Base-by-base conservation (phyloP, 2,113 vertebrate species). In the Tupaia tana region DNA sequence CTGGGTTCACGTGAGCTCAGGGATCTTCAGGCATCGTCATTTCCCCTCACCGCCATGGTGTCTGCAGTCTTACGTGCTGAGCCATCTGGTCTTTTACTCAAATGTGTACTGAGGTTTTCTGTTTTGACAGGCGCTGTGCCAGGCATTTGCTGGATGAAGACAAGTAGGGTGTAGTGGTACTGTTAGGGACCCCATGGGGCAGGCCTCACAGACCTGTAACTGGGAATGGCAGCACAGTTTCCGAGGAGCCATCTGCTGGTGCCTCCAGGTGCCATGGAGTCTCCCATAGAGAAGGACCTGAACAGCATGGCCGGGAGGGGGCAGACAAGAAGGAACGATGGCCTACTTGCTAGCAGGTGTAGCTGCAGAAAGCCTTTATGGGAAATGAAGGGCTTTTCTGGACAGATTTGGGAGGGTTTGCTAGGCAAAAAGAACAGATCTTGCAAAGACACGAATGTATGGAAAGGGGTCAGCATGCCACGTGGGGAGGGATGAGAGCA, bases 91-190 rank as follows among this genome's bases (percentile, higher is more conserved):
- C 29, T 73, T 6, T 14, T 54, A 11, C 19, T 54, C 64, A 10
- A 0, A 31, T n/a, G 5, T 0, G 11, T 73, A 25, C 80, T 87
- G 34, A 3, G 2, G 18, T 54, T 64, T 14, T 14, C 71, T 67
- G 73, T 11, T 24, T 19, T 27, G 24, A 54, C 13, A 43, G 4
- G 66, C 43, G 0, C 31, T 13, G 0, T 56, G 43, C 24, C 12
- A 7, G 59, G 25, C 25, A 12, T 27, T 31, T 29, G n/a, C 12
- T 1, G 7, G 13, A 24, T 64, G 27, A 13, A 88, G 83, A 31
- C 14, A 1, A 52, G 54, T 56, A 58, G 54, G 13, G 58, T 0
- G 0, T 9, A 0, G 0, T 18, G 0, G 9, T 18, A 54, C 54
- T 22, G 56, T 18, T 7, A 0, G 2, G 58, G 34, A 11, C 14